Evolutionary conservation across 2,888 invertebrate genomes (phyloP).

Genomic region (Andricus curvator): DNA sequence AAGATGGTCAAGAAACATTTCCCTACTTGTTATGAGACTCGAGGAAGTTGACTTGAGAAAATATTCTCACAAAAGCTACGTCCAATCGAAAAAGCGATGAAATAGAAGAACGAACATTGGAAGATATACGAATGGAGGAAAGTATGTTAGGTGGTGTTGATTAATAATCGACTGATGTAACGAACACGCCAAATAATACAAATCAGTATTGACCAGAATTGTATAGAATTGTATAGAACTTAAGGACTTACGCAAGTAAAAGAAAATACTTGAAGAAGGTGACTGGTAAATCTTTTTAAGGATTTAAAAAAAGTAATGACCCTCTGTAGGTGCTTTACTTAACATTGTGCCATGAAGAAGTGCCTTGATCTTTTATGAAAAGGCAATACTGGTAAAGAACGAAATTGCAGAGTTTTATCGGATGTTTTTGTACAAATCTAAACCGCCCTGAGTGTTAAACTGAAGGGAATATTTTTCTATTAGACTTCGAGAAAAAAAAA

Average conservation of each 20-base stretch:
- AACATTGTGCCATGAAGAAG: conserved; percentile 52
- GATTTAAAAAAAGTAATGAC: neutral
- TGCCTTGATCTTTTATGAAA: conserved; percentile 43
- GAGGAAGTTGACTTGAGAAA: conserved; percentile 4
- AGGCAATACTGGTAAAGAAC: conserved; percentile 1
- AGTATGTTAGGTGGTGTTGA: conserved; percentile 9
- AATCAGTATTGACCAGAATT: conserved; percentile 69
- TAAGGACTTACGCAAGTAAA: conserved; percentile 1
- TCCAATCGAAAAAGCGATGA: neutral
- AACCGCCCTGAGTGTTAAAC: neutral
- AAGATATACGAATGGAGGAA: conserved; percentile 15
- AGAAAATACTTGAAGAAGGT: conserved; percentile 3
- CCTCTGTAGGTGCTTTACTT: conserved; percentile 28
- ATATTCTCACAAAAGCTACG: neutral
- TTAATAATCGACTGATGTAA: conserved; percentile 60
- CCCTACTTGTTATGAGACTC: conserved; percentile 73
- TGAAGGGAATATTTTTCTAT: conserved; percentile 17
- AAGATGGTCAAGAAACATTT: conserved; percentile 73
- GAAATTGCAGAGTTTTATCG: neutral
- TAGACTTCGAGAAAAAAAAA: neutral
- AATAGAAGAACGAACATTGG: neutral
- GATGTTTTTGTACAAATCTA: conserved; percentile 26
- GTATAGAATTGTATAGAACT: conserved; percentile 16
- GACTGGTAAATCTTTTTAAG: conserved; percentile 19
- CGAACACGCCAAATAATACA: conserved; percentile 70